These are phyloP conservation scores for Perccottus glenii DNA, from an alignment of 2,113 vertebrate genomes.

Conservation along the genomic window DNA sequence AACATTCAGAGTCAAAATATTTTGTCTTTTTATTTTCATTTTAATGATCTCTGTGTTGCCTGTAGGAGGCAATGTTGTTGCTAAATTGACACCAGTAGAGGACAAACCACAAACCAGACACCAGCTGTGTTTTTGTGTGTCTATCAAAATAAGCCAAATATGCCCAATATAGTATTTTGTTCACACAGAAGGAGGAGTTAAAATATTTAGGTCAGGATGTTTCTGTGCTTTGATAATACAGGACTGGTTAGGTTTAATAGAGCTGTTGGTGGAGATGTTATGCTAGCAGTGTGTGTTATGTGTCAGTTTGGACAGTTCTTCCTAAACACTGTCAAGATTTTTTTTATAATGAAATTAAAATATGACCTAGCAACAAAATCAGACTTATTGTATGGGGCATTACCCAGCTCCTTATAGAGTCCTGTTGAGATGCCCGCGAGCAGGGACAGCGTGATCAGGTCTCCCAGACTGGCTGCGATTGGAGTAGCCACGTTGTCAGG, in stretches of 20 bases:
- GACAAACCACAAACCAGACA: constrained; percentile 18
- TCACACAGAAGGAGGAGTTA: constrained; percentile 3
- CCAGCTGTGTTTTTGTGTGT: constrained; percentile 35
- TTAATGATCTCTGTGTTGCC: background rate
- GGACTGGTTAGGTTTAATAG: too few species aligned
- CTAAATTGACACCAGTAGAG: background rate
- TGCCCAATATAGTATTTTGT: constrained; percentile 5
- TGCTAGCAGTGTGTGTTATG: too few species aligned
- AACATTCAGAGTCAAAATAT: too few species aligned
- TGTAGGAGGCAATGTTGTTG: constrained; percentile 30
- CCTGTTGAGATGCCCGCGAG: constrained; percentile 96
- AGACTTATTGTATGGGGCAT: background rate
- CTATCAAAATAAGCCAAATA: constrained; percentile 32
- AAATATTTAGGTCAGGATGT: constrained; percentile 4
- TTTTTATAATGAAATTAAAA: too few species aligned
- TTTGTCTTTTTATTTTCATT: background rate
- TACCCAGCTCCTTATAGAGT: constrained; percentile 92
- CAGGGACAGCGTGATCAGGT: constrained; percentile 95
- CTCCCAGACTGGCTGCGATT: constrained; percentile 95
- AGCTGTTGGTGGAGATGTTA: too few species aligned
- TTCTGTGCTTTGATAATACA: constrained; percentile 8
- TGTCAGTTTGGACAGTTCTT: too few species aligned
- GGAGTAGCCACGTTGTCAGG: constrained; percentile 97
- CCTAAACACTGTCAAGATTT: too few species aligned
- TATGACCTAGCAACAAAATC: too few species aligned